Percentiles rank a stretch among this genome's conserved stretches.
phyloP scores from a whole-genome alignment of 2,797 vertebrate genomes.

The Catostomus latipinnis region DNA sequence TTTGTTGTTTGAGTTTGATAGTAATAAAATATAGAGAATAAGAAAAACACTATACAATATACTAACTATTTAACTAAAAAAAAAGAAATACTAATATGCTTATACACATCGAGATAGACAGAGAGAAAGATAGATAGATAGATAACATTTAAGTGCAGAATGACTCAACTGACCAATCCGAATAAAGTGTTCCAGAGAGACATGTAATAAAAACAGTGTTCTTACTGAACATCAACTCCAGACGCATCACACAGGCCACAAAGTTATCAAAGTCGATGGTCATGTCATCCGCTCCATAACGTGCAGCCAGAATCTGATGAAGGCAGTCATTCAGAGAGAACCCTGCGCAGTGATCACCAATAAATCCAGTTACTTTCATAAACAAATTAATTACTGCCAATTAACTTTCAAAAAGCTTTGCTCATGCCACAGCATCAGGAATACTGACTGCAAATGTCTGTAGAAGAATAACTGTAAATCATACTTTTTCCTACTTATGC shows the following conservation, averaged over 20 bases:
- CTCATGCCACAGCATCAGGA: no score
- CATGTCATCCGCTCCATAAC: conserved; percentile 67
- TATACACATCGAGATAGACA: no score
- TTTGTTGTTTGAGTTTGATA: no score
- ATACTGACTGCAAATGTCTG: no score
- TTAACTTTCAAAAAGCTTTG: no score
- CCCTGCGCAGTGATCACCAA: conserved; percentile 62
- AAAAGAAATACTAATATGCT: no score
- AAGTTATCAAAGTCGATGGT: conserved; percentile 78
- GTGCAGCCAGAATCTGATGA: conserved; percentile 70
- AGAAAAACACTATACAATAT: not conserved
- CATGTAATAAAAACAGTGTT: not conserved
- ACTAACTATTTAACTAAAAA: not conserved
- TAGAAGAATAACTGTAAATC: no score
- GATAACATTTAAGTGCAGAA: no score
- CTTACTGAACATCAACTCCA: conserved; percentile 84
- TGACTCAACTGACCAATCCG: no score
- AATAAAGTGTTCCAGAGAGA: no score
- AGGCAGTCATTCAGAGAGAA: conserved; percentile 75
- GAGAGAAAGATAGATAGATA: no score
- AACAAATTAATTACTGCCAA: not conserved
- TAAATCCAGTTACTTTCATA: not conserved
- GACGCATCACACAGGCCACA: conserved; percentile 74
- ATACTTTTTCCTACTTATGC: no score
- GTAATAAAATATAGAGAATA: not conserved